Evolutionary conservation across 2,888 invertebrate species (phyloP), one percentile per base, ranked within the genome.

Genomic region (Eupithecia vulgata): DNA sequence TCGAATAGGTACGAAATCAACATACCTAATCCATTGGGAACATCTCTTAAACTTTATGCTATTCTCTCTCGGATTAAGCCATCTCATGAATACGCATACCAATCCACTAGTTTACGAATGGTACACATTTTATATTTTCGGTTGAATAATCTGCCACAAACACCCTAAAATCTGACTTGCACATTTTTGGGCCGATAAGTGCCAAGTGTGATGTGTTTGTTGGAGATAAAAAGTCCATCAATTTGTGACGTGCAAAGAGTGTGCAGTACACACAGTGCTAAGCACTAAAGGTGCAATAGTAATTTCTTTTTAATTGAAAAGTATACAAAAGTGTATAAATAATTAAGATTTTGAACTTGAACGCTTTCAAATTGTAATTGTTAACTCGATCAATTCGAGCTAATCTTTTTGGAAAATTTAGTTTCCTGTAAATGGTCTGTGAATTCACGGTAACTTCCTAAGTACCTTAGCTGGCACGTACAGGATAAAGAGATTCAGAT

Each of bases 1-100:
- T 68, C 42, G 65, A 71, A 75, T 74, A n/a, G n/a, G n/a, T n/a
- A 70, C 66, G 69, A 72, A 76, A 78, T 70, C 74, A 64, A 70
- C 61, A 70, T 68, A 70, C 61, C 68, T 68, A 52, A 71, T 72
- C 76, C 74, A 45, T 61, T 61, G 73, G 59, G 64, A 35, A 70
- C 64, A 70, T 62, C 48, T 52, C 48, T 52, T 21, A 21, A 52
- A 52, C n/a, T 21, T 21, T 73, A 66, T 73, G 72, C 52, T 71
- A 75, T 73, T 75, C 73, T 72, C 69, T 71, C 52, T 66, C 35
- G 62, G 25, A 73, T 65, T 35, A 75, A 73, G 68, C 21, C 17
- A 21, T 71, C 71, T 73, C 21, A 52, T 52, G 10, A 21, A 52
- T 52, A 52, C 21, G 48, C 48, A 21, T 52, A 25, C 21, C 48